These are phyloP conservation scores for Pluvialis apricaria DNA, from an alignment of 2,113 vertebrate species.

Conservation along the genomic window DNA sequence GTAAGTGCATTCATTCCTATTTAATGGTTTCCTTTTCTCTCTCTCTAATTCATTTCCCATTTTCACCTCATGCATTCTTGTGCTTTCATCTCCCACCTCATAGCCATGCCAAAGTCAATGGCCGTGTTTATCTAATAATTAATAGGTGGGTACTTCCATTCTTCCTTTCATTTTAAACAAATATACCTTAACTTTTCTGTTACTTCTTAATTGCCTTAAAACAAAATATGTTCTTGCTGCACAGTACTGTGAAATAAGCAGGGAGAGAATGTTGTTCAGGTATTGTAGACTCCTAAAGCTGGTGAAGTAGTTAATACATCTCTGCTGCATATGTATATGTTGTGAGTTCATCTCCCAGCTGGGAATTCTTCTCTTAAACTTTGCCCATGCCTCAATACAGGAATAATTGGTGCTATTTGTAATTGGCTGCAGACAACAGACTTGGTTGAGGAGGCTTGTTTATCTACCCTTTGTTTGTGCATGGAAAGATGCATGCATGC, in stretches of 20 bases:
- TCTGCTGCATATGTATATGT: background rate
- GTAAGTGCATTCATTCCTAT: background rate
- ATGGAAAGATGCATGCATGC: constrained; percentile 60
- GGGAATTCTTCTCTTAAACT: background rate
- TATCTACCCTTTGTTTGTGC: constrained; percentile 28
- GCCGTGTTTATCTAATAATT: constrained; percentile 97
- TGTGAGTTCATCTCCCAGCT: background rate
- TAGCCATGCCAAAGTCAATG: constrained; percentile 98
- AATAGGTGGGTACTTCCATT: constrained; percentile 95
- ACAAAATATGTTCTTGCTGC: background rate
- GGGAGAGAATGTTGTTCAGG: background rate
- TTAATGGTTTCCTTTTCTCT: constrained; percentile 73
- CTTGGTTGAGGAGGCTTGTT: constrained; percentile 34
- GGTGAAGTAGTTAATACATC: background rate
- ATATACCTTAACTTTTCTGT: background rate
- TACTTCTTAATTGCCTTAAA: constrained; percentile 32
- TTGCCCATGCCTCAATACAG: background rate
- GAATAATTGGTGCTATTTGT: constrained; percentile 20
- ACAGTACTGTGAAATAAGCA: background rate
- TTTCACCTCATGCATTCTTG: constrained; percentile 51
- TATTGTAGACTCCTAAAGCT: background rate
- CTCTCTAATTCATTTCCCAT: constrained; percentile 68
- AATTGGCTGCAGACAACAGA: constrained; percentile 27
- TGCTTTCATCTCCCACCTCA: constrained; percentile 68
- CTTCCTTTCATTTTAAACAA: constrained; percentile 69